Conservation (phyloP, 2,797 vertebrate genomes). For the Mionectes olivaceus region DNA sequence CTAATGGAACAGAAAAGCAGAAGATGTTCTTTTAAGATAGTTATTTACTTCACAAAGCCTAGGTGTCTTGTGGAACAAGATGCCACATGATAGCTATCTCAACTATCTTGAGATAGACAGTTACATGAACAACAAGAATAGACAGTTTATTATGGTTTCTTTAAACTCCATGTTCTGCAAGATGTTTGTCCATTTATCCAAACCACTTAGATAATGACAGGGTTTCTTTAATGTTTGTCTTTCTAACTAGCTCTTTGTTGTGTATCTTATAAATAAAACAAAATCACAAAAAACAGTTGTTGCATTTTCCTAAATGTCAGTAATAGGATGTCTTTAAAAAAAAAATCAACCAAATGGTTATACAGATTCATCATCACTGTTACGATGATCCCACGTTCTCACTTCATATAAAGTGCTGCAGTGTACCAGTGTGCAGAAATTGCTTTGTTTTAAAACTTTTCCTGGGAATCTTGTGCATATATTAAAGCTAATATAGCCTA, state of each 20-base stretch:
- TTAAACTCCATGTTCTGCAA: background rate
- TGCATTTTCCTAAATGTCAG: background rate
- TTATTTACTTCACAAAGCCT: background rate
- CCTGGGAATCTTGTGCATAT: background rate
- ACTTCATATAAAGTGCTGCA: background rate
- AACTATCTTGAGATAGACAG: background rate
- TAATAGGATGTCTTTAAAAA: background rate
- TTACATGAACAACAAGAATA: background rate
- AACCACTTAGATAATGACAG: background rate
- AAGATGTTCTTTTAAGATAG: background rate
- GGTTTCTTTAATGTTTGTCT: background rate
- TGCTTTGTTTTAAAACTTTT: background rate
- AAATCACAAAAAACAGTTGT: background rate
- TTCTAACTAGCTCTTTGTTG: background rate
- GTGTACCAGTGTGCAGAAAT: background rate
- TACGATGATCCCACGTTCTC: background rate
- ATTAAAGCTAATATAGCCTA: background rate
- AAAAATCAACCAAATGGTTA: background rate
- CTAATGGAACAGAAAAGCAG: background rate
- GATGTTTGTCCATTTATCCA: background rate
- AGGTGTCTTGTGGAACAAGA: background rate
- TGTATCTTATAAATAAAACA: background rate
- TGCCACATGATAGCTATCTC: background rate
- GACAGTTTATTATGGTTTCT: background rate
- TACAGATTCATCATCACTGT: background rate